Base-by-base conservation (phyloP, 2,113 vertebrate genomes). In the Leucoraja erinaceus region DNA sequence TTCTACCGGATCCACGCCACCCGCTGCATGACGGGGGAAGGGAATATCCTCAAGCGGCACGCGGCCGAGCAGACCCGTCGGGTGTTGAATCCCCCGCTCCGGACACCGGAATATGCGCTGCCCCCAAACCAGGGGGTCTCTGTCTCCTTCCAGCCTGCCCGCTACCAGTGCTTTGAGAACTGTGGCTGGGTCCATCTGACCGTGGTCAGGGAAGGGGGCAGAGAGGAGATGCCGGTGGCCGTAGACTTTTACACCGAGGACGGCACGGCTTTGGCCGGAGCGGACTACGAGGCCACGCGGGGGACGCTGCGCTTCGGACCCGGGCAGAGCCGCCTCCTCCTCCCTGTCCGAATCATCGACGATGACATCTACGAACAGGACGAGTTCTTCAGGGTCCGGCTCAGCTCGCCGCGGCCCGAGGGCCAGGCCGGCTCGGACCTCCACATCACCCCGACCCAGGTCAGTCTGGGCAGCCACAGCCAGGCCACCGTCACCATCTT, bases 1-100 rank as follows among this genome's bases (percentile, higher is more conserved):
- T 98, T 98, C 94, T 98, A 97, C 93, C 97, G 97, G 59, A 97
- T 98, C 38, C 97, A 98, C 47, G 97, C 97, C 90, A 98, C 97
- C 0, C 97, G 97, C 68, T 97, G 97, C 97, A 97, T 98, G 97
- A 98, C 97, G 0, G 97, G 97, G 25, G 97, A 97, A 0, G 97
- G 97, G 0, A 97, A 98, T 95, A 97, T 98, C 92, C 94, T 98
- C 93, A 98, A 97, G 93, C 97, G 97, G 93, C 97, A 98, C 11
- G 97, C 97, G 0, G 97, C 97, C 0, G 97, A 98, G 94, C 96
- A 97, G 93, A 97, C 97, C 75, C 96, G 97, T 94, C 97, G 97
- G 93, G 96, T 96, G 54, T 95, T 97, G 94, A 97, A 96, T 95
- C 96, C 96, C 83, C 96, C 96, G 4, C 96, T 97, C 12, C 18